Evolutionary conservation across 2,888 invertebrate species (phyloP).

Genomic region (Bellardia bayeri): DNA sequence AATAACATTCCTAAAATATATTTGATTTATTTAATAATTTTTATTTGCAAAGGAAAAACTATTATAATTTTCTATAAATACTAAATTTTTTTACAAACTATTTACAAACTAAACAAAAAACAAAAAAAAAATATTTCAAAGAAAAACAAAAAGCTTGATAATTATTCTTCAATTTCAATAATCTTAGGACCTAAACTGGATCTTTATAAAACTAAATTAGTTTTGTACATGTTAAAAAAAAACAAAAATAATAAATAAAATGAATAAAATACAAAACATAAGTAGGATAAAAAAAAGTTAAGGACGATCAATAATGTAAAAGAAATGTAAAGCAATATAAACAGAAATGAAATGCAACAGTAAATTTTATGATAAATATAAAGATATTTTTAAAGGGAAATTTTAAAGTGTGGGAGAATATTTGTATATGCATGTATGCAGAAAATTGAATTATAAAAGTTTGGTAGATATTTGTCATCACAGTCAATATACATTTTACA

Average conservation of each 20-base stretch:
- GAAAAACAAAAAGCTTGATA: conserved; percentile 26
- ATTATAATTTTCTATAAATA: conserved; percentile 14
- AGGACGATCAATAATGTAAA: background rate
- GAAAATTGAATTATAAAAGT: background rate
- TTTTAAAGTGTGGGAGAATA: no score
- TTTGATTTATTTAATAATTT: conserved; percentile 14
- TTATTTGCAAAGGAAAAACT: conserved; percentile 18
- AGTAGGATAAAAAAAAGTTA: background rate
- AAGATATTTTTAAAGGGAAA: background rate
- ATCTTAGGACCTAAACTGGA: conserved; percentile 40
- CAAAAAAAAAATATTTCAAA: background rate
- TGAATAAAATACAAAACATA: background rate
- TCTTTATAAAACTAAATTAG: conserved; percentile 63
- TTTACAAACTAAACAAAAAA: conserved; percentile 51
- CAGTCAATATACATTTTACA: conserved; percentile 66
- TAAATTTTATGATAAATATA: background rate
- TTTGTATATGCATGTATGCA: no score
- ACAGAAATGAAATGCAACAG: background rate
- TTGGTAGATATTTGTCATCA: conserved; percentile 66
- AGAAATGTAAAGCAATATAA: background rate
- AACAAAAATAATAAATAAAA: conserved; percentile 17
- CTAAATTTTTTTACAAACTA: conserved; percentile 42
- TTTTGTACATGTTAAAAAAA: conserved; percentile 62
- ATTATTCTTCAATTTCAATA: conserved; percentile 21
- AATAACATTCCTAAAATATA: background rate